phyloP scores from a whole-genome alignment of 2,113 vertebrate species.

The Pollachius pollachius region DNA sequence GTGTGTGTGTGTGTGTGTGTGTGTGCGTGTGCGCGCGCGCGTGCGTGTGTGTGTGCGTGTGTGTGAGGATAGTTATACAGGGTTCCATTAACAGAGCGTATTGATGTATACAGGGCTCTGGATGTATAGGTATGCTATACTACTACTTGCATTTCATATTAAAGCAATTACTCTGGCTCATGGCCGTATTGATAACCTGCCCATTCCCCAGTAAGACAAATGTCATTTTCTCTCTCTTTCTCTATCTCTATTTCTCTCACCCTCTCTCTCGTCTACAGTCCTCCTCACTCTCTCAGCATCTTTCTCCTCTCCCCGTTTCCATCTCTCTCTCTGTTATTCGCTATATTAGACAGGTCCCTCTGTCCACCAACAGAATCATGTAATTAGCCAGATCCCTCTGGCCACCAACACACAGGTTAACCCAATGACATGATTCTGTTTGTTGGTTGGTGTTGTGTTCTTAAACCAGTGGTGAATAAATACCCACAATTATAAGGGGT shows the following conservation, averaged over 20 bases:
- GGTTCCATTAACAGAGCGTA: constrained; percentile 27
- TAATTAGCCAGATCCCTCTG: constrained; percentile 12
- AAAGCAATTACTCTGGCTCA: constrained; percentile 58
- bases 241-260: neutral
- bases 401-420: neutral
- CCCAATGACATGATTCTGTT: no score
- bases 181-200: constrained; percentile 58
- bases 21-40: neutral
- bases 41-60: constrained; percentile 1
- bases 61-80: constrained; percentile 8
- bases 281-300: constrained; percentile 31
- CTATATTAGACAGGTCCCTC: neutral
- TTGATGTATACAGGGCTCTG: constrained; percentile 45
- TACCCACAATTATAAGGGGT: no score
- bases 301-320: constrained; percentile 7
- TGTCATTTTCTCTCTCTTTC: constrained; percentile 26
- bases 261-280: neutral
- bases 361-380: constrained; percentile 3
- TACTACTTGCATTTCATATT: constrained; percentile 55
- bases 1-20: neutral
- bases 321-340: constrained; percentile 1
- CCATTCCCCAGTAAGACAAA: constrained; percentile 58
- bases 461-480: no score
- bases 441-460: no score
- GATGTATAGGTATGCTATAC: constrained; percentile 39